Evolutionary conservation across 2,113 vertebrate species (phyloP), one percentile per base, ranked within the genome.

Genomic region (Cyanocitta stelleri): DNA sequence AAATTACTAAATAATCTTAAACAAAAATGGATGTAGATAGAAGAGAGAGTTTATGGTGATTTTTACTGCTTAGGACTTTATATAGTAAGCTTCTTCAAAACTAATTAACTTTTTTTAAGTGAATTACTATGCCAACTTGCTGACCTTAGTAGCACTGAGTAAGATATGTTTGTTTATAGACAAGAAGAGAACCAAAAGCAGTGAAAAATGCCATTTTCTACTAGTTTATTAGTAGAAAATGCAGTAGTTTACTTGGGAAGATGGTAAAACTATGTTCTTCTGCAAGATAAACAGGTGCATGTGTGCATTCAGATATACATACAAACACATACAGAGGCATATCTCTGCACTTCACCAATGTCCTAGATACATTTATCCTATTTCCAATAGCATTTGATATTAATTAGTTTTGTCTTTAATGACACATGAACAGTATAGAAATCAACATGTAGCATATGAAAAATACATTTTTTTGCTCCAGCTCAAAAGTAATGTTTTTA

Each of bases 1-100:
- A 52, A 78, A 93, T 95, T 91, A 93, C 29, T 93, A 81, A 84
- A 88, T 81, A 56, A 33, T 81, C 51, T 84, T 64, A 82, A 75
- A 75, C 19, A 76, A 87, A 94, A 93, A 33, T 85, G 11, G 23
- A 32, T 93, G n/a, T 80, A 58, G 51, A 41, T 62, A 61, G 61
- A 95, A 49, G 52, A 69, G 46, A 55, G 55, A 54, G 5, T 76
- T 87, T 56, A 46, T 64, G 22, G 15, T 87, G 3, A 56, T 84
- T 94, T 77, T 90, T 85, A 49, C 32, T 0, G 0, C 44, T 75
- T 61, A 61, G 16, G 21, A 71, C 22, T 48, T 49, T n/a, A 23
- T 54, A 62, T 49, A 69, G 54, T 49, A 61, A 69, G 16, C 93
- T 83, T 95, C 32, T 86, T 85, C 44, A 44, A 90, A 89, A 88